Evolutionary conservation across 2,797 vertebrate genomes (phyloP), one percentile per base, ranked within the genome.

Genomic region (Scolopax rusticola): DNA sequence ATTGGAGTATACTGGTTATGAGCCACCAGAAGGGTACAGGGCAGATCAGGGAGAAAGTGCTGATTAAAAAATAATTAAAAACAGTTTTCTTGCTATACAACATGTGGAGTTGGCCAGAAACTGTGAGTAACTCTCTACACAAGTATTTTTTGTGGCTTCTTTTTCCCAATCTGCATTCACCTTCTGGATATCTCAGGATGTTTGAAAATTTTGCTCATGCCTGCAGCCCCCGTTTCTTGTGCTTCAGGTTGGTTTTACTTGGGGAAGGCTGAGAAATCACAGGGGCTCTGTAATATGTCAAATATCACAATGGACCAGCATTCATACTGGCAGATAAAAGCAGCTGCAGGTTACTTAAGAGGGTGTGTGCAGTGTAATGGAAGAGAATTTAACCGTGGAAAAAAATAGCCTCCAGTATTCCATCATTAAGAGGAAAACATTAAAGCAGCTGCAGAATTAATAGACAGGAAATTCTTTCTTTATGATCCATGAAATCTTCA

Each of bases 31-130:
- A 93, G 50, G 61, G 64, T 47, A 69, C 33, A 83, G 65, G 73
- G 28, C 60, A 95, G 75, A 90, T 73, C 79, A 89, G 93, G 88
- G 74, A 87, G 67, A 91, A 95, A 91, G 33, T 54, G 60, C 82
- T 94, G 93, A 91, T 94, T 96, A 96, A 97, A 94, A 93, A 93
- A 75, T 95, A 95, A 96, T 95, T 95, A 93, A 96, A 97, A 93
- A 7, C 90, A 94, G 71, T 88, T 96, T 95, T 94, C 70, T 74
- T 60, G 56, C 81, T 85, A 51, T 89, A 51, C n/a, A 76, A 43
- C 75, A 54, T 63, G 67, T 60, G 9, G 19, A 61, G 40, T 15
- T 68, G 63, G 84, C 91, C 71, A 95, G 91, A 70, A 85, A 56
- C 5, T 41, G 32, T 81, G 43, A 95, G 67, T 93, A 91, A 91